Conservation (phyloP, 2,888 invertebrate genomes). For the Cryptosula pallasiana region DNA sequence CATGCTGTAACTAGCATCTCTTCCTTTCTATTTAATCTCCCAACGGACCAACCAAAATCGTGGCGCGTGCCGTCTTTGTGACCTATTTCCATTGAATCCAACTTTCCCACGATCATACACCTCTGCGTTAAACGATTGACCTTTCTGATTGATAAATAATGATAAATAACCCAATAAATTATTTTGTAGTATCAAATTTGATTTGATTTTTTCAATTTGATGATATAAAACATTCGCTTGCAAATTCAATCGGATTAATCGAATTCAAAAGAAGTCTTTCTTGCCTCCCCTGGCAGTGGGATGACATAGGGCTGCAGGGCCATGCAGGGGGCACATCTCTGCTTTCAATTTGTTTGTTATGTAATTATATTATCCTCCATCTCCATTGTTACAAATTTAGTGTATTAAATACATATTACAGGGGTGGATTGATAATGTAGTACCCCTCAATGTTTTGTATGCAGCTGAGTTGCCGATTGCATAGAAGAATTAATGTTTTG, state of each 20-base stretch:
- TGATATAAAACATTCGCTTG: neutral
- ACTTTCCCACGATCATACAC: neutral
- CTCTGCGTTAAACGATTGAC: neutral
- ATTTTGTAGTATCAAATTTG: neutral
- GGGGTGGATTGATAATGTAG: too few species aligned
- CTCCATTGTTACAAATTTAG: too few species aligned
- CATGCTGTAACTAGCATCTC: too few species aligned
- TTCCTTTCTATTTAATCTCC: too few species aligned
- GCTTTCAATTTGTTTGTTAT: neutral
- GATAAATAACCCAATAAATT: neutral
- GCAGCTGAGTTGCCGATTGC: too few species aligned
- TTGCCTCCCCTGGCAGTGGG: neutral
- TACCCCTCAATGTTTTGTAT: too few species aligned
- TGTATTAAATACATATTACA: too few species aligned
- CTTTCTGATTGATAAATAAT: neutral
- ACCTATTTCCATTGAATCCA: neutral
- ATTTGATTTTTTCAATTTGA: neutral
- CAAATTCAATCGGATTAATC: neutral
- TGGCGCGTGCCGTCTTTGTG: neutral
- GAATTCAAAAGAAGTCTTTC: neutral
- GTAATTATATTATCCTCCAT: conserved; percentile 2
- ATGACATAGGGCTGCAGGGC: neutral
- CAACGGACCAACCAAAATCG: too few species aligned
- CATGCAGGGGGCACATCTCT: neutral
- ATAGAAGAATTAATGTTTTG: too few species aligned